phyloP scores from a whole-genome alignment of 2,888 invertebrate species.

The Serripes groenlandicus region DNA sequence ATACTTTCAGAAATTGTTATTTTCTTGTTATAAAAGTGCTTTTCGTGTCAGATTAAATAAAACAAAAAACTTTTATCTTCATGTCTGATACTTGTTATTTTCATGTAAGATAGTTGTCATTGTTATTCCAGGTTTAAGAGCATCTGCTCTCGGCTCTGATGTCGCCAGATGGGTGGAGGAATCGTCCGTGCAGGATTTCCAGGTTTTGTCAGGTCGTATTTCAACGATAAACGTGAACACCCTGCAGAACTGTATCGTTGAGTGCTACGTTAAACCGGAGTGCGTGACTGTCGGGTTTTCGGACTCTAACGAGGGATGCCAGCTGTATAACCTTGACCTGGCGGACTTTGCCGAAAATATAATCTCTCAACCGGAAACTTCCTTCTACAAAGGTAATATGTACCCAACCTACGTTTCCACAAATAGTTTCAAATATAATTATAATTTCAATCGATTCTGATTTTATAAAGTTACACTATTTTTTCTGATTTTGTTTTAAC shows the following conservation, averaged over 20 bases:
- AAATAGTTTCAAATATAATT: not conserved
- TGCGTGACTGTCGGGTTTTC: slow-evolving; percentile 15
- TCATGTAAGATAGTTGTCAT: not conserved
- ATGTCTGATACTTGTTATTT: not conserved
- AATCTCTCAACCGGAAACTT: not conserved
- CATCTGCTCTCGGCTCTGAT: not conserved
- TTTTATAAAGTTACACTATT: no score
- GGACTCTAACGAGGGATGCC: not conserved
- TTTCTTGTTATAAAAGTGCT: not conserved
- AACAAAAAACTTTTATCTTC: not conserved
- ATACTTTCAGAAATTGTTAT: no score
- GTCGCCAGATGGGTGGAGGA: slow-evolving; percentile 1
- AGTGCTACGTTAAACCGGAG: not conserved
- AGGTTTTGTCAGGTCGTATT: slow-evolving; percentile 6
- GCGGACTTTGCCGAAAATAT: not conserved
- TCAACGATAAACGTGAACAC: not conserved
- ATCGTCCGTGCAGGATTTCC: slow-evolving; percentile 1
- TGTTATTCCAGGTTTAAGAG: no score
- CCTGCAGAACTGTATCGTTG: slow-evolving; percentile 8
- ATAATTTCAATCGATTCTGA: no score
- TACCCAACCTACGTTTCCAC: no score
- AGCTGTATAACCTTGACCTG: slow-evolving; percentile 19
- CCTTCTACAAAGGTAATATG: slow-evolving; percentile 9
- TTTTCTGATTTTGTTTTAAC: no score
- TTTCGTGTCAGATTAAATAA: not conserved